phyloP scores from a whole-genome alignment of 2,113 vertebrate genomes.

The Catagonus wagneri region DNA sequence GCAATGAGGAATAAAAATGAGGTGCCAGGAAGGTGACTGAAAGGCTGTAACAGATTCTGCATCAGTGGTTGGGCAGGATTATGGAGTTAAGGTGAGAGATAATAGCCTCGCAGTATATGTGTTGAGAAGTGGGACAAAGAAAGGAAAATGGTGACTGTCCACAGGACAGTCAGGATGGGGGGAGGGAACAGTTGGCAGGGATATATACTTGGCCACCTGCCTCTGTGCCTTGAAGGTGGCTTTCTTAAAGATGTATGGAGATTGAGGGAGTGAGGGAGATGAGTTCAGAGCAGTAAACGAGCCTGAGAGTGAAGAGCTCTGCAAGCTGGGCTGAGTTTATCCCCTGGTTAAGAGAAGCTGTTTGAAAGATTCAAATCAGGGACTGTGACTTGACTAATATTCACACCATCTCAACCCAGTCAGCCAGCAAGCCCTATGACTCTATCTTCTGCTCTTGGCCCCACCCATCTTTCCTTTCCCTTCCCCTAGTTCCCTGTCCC shows the following conservation, averaged over 20 bases:
- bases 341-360: neutral
- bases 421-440: neutral
- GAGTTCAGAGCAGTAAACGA: neutral
- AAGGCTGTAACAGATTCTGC: neutral
- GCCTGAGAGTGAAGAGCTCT: neutral
- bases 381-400: neutral
- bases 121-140: neutral
- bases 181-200: neutral
- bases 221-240: neutral
- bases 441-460: neutral
- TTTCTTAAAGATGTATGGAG: neutral
- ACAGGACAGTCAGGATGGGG: neutral
- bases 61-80: neutral
- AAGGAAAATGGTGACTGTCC: neutral
- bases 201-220: neutral
- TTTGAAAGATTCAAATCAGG: neutral
- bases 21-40: neutral
- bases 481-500: neutral
- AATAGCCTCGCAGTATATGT: neutral
- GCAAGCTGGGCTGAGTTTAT: neutral
- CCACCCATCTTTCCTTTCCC: neutral
- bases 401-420: neutral
- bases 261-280: neutral
- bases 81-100: neutral
- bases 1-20: slow-evolving; percentile 16